Base-by-base conservation (phyloP, 2,888 invertebrate genomes). In the Drepana falcataria region DNA sequence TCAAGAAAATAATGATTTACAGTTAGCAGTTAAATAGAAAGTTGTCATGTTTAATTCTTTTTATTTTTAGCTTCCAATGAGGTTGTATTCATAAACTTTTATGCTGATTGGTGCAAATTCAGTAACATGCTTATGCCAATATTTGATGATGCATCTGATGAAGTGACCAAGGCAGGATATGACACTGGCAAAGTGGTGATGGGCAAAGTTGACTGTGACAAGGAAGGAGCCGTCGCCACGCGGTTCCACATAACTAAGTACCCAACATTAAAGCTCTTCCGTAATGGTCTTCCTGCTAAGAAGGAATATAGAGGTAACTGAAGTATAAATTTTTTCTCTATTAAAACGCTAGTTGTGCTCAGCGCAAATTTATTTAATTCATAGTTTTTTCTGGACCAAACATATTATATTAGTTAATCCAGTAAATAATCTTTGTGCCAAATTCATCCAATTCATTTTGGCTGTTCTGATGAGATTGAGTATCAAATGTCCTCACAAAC, bases 31-130 rank as follows among this genome's bases (percentile, higher is more conserved):
- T 21, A 21, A 21, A 21, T 21, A 21, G 21, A 21, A 21, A 21
- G 21, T 21, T 21, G 21, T 21, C 21, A 21, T 21, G 21, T 21
- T 53, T 41, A 57, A 35, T 59, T 69, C 70, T 64, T 68, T 57
- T 59, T 58, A 68, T 34, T 95, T 95, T 63, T 93, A 98, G 98
- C 96, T 60, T 95, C 96, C 59, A 97, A 98, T 93, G 99, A 99
- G 92, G 91, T 99, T 85, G 98, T 99, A 60, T 96, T 99, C 87
- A 94, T 99, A 60, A 99, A 99, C 91, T 99, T 99, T 89, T 99
- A 99, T 91, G 99, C 99, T 40, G 99, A 99, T 81, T 99, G 99
- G 99, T 99, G 99, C 91, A 95, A 97, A 75, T 99, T 99, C 92
- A 99, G 99, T 91, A 99, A 97, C 84, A 94, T 98, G 91, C 91